A percentile compares a stretch with the other conserved stretches of the same genome.
phyloP scores from a whole-genome alignment of 2,888 invertebrate species.

The Crocallis elinguaria region DNA sequence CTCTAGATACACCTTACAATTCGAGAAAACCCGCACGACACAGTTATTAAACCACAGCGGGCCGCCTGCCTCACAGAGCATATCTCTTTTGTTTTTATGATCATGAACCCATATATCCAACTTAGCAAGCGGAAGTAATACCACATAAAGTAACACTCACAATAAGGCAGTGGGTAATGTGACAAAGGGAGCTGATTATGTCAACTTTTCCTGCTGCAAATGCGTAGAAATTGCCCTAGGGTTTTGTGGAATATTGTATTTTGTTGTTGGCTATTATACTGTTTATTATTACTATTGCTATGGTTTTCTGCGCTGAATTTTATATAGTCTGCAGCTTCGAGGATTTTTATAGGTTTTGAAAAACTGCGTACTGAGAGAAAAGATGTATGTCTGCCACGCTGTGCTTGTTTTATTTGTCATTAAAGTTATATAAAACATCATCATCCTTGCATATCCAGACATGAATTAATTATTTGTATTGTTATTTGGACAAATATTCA shows the following conservation, averaged over 20 bases:
- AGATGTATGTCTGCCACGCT: too few species aligned
- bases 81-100: slow-evolving; percentile 24
- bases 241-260: slow-evolving; percentile 24
- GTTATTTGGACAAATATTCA: too few species aligned
- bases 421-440: too few species aligned
- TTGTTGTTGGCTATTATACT: slow-evolving; percentile 6
- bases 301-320: not conserved
- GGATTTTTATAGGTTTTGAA: too few species aligned
- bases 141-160: slow-evolving; percentile 38
- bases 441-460: too few species aligned
- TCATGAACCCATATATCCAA: slow-evolving; percentile 34
- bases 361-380: too few species aligned
- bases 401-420: too few species aligned
- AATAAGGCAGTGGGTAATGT: slow-evolving; percentile 36
- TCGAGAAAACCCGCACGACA: too few species aligned
- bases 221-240: slow-evolving; percentile 15
- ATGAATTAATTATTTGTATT: too few species aligned
- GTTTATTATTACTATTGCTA: slow-evolving; percentile 24
- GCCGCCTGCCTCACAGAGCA: not conserved
- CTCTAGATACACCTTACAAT: too few species aligned
- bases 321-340: not conserved
- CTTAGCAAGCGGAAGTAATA: slow-evolving; percentile 40
- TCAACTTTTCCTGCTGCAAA: slow-evolving; percentile 27
- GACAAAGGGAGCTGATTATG: slow-evolving; percentile 41
- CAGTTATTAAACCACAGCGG: not conserved